These are phyloP conservation scores for Apocheima hispidaria DNA, from an alignment of 2,888 invertebrate species.

Conservation along the genomic window DNA sequence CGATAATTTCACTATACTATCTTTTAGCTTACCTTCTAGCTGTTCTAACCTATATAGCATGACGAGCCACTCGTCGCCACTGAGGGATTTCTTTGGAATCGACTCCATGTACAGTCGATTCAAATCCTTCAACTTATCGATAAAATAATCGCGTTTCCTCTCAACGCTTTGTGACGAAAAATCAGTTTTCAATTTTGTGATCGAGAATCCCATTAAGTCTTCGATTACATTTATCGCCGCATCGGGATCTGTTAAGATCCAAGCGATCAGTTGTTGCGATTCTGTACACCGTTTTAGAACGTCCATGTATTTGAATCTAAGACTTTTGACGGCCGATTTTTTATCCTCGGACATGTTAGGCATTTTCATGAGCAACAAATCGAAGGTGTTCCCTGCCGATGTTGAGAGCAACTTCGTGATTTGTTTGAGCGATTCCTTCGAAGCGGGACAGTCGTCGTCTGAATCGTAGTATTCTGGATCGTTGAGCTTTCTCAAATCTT, in stretches of 20 bases:
- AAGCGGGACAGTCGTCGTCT: slow-evolving; percentile 59
- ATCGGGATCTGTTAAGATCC: slow-evolving; percentile 72
- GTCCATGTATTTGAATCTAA: slow-evolving; percentile 76
- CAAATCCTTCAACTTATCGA: slow-evolving; percentile 66
- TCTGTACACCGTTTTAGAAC: slow-evolving; percentile 70
- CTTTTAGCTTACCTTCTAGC: slow-evolving; percentile 67
- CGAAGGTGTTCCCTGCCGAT: slow-evolving; percentile 70
- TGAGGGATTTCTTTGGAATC: slow-evolving; percentile 68
- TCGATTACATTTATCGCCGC: slow-evolving; percentile 69
- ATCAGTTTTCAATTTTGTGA: slow-evolving; percentile 60
- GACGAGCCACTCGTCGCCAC: slow-evolving; percentile 77
- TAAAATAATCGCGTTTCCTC: slow-evolving; percentile 70
- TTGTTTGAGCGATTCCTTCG: slow-evolving; percentile 68
- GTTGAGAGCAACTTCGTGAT: slow-evolving; percentile 67
- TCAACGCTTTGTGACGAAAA: slow-evolving; percentile 54
- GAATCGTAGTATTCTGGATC: slow-evolving; percentile 52
- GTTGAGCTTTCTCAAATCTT: slow-evolving; percentile 59
- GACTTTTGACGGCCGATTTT: slow-evolving; percentile 65
- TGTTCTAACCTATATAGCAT: slow-evolving; percentile 74
- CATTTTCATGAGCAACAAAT: slow-evolving; percentile 73
- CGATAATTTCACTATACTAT: slow-evolving; percentile 61
- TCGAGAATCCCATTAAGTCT: slow-evolving; percentile 69
- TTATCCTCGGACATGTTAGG: slow-evolving; percentile 70
- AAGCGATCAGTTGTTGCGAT: slow-evolving; percentile 66
- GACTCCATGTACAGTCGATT: slow-evolving; percentile 73